Percentiles rank a stretch among this genome's conserved stretches.
Evolutionary conservation across 64 coral and sea anemone genomes (phyloP).

Genomic region (Actinia tenebrosa): DNA sequence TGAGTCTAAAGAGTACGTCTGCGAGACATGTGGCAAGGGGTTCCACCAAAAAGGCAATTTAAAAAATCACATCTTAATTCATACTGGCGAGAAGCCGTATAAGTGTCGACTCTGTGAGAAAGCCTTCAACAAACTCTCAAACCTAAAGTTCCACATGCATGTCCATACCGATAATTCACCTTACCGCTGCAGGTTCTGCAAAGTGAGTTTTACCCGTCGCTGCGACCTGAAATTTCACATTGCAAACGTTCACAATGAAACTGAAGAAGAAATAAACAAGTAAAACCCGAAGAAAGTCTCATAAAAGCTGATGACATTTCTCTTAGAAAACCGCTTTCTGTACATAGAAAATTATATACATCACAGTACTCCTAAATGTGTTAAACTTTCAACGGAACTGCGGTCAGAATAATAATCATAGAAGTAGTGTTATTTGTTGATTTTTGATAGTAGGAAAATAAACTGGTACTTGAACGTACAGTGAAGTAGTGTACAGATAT

Average conservation of each 20-base stretch:
- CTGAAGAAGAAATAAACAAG: not conserved
- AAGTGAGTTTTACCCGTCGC: constrained; percentile 48
- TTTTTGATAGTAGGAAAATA: not conserved
- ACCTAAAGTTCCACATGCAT: constrained; percentile 67
- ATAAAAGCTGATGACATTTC: not conserved
- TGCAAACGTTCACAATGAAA: constrained; percentile 32
- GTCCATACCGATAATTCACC: constrained; percentile 65
- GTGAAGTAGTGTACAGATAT: not conserved
- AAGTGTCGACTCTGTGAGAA: constrained; percentile 58
- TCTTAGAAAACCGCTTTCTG: not conserved
- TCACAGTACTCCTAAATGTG: not conserved
- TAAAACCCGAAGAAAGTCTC: not conserved
- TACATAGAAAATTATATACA: not conserved
- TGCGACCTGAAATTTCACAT: constrained; percentile 53
- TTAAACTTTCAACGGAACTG: not conserved
- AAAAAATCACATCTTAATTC: constrained; percentile 59
- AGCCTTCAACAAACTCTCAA: constrained; percentile 68
- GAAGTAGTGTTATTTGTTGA: not conserved
- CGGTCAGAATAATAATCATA: not conserved
- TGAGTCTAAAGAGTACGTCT: constrained; percentile 46
- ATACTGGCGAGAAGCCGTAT: constrained; percentile 58
- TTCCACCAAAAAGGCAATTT: constrained; percentile 68
- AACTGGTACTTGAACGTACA: not conserved
- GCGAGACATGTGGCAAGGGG: constrained; percentile 46
- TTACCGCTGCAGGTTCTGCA: constrained; percentile 49